Evolutionary conservation across 2,113 vertebrate species (phyloP).

Genomic region (Pantherophis guttatus): DNA sequence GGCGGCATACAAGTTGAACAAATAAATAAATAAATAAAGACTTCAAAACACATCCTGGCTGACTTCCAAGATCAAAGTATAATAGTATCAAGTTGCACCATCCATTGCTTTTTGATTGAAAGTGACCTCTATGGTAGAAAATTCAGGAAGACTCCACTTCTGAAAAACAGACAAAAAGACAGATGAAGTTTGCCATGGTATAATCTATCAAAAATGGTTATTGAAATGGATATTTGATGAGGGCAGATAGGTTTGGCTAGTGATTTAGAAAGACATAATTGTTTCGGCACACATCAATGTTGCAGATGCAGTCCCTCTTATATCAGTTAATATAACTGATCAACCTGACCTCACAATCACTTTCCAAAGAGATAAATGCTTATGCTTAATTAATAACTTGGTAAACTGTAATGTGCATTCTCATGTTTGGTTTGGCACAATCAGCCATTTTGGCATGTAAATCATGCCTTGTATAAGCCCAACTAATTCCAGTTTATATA

Average conservation of each 20-base stretch:
- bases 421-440: neutral
- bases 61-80: neutral
- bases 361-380: neutral
- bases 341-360: neutral
- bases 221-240: neutral
- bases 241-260: neutral
- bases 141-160: neutral
- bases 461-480: neutral
- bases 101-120: neutral
- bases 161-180: neutral
- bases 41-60: neutral
- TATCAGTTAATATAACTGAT: too few relatives aligned
- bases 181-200: neutral
- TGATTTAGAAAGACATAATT: neutral
- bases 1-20: too few relatives aligned
- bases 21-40: neutral
- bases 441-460: neutral
- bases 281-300: neutral
- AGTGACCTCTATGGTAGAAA: neutral
- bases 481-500: neutral
- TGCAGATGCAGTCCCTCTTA: neutral
- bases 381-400: neutral
- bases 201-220: neutral
- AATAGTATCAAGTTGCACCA: neutral
- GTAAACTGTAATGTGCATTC: neutral